Conservation (phyloP, 2,888 invertebrate species). For the Torymus auratus region DNA sequence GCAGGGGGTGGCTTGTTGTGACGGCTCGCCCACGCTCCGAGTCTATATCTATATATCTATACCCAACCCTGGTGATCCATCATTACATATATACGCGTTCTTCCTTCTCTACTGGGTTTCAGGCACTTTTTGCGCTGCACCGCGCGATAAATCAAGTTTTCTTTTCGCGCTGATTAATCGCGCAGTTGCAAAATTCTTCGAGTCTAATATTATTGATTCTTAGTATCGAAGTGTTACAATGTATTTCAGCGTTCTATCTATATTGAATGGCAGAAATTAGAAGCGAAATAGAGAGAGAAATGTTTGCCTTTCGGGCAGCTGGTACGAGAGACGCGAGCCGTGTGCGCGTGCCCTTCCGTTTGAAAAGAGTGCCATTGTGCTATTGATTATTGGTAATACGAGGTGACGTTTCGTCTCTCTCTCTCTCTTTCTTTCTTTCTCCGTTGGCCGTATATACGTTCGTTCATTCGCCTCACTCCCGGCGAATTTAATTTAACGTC, state of each 20-base stretch:
- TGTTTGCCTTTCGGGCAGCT: slow-evolving; percentile 53
- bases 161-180: background rate
- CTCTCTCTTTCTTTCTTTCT: no score
- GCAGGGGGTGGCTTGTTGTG: slow-evolving; percentile 56
- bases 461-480: slow-evolving; percentile 42
- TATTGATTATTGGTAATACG: slow-evolving; percentile 69
- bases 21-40: slow-evolving; percentile 16
- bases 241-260: no score
- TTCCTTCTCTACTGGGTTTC: no score
- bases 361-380: slow-evolving; percentile 61
- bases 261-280: slow-evolving; percentile 22
- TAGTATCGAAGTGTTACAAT: no score
- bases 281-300: background rate
- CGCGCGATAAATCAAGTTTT: no score
- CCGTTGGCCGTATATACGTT: no score
- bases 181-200: no score
- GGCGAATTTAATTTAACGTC: slow-evolving; percentile 54
- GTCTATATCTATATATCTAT: no score
- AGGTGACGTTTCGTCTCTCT: slow-evolving; percentile 64
- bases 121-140: no score
- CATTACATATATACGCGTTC: background rate
- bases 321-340: background rate
- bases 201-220: no score
- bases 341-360: slow-evolving; percentile 49
- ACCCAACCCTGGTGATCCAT: slow-evolving; percentile 11